Percentiles rank a stretch among this genome's conserved stretches.
phyloP scores from a whole-genome alignment of 2,888 invertebrate species.

The Galerucella pusilla region DNA sequence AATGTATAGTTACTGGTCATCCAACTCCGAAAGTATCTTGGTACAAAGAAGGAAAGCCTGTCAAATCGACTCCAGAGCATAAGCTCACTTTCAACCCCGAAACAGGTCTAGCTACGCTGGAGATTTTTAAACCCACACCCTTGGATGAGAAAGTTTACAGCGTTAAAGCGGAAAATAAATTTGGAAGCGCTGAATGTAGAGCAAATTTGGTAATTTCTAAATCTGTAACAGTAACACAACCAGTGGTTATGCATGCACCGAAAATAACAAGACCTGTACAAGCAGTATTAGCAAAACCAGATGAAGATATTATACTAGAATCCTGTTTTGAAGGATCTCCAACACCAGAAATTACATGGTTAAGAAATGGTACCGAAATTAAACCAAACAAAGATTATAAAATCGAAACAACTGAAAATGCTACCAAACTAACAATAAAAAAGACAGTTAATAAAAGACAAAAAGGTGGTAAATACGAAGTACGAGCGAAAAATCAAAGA shows the following conservation, averaged over 20 bases:
- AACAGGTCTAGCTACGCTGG: conserved; percentile 73
- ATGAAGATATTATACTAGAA: conserved; percentile 75
- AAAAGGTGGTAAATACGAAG: conserved; percentile 89
- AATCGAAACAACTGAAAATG: conserved; percentile 71
- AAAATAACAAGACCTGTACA: conserved; percentile 82
- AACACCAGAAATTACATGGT: conserved; percentile 84
- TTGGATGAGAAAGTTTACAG: conserved; percentile 78
- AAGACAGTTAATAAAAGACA: conserved; percentile 73
- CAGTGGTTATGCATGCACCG: conserved; percentile 73
- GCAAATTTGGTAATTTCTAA: conserved; percentile 76
- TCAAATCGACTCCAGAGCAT: conserved; percentile 69
- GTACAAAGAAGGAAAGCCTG: conserved; percentile 73
- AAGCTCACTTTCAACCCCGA: conserved; percentile 71
- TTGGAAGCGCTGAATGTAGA: conserved; percentile 78
- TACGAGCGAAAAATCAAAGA: conserved; percentile 80
- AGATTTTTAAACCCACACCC: conserved; percentile 72
- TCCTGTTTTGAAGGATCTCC: conserved; percentile 80
- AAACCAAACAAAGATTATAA: conserved; percentile 72
- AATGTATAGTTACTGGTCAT: conserved; percentile 75
- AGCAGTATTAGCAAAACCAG: conserved; percentile 78
- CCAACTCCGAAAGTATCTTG: conserved; percentile 80
- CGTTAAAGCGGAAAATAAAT: conserved; percentile 78
- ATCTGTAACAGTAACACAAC: conserved; percentile 65
- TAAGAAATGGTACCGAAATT: conserved; percentile 83
- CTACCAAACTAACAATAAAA: conserved; percentile 74